Conservation (phyloP, 2,113 vertebrate species). For the Hydropotes inermis region DNA sequence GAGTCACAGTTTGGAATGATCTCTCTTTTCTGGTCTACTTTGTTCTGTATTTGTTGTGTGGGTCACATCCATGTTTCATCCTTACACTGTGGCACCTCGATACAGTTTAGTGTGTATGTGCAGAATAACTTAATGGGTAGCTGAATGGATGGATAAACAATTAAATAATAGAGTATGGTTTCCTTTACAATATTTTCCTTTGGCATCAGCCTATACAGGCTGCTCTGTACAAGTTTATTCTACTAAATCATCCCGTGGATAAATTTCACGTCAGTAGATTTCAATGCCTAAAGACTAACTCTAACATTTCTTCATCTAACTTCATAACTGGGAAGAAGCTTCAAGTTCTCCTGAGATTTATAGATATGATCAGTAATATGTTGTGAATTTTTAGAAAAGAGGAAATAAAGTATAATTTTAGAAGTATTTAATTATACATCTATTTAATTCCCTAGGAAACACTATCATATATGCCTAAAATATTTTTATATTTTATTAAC, state of each 20-base stretch:
- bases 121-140: neutral
- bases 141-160: neutral
- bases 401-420: neutral
- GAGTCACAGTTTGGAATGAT: neutral
- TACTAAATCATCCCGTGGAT: neutral
- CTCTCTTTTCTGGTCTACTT: neutral
- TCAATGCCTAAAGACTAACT: neutral
- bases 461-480: neutral
- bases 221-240: neutral
- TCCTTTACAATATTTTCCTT: neutral
- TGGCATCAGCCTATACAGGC: neutral
- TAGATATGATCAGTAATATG: neutral
- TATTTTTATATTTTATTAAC: neutral
- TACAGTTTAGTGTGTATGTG: neutral
- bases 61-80: neutral
- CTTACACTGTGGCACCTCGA: no score
- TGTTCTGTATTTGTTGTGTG: neutral
- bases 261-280: neutral
- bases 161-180: neutral
- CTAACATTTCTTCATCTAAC: neutral
- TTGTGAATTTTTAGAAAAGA: neutral
- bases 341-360: neutral
- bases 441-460: neutral
- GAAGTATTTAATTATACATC: neutral
- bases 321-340: neutral